Conservation (phyloP, 2,797 vertebrate genomes). For the Sebastes diaconus region DNA sequence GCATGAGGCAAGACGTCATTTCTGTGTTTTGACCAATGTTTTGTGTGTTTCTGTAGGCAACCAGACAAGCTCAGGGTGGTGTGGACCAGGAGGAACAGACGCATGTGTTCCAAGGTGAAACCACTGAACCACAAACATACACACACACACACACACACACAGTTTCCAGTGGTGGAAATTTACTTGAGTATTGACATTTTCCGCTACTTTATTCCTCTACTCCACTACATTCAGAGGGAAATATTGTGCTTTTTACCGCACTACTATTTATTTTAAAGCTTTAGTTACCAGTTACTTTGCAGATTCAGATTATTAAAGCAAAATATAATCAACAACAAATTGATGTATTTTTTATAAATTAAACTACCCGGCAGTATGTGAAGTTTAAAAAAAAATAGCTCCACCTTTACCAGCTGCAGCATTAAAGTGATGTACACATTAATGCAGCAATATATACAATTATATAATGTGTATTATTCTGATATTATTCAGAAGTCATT, state of each 20-base stretch:
- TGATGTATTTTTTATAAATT: neutral
- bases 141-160: neutral
- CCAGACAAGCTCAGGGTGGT: conserved; percentile 93
- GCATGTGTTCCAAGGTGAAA: conserved; percentile 91
- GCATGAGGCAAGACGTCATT: neutral
- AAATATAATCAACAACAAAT: neutral
- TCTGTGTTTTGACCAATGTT: conserved; percentile 39
- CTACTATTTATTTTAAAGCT: neutral
- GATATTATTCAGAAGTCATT: neutral
- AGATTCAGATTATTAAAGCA: neutral
- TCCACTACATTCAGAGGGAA: neutral
- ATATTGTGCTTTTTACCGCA: neutral
- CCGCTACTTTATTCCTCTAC: neutral
- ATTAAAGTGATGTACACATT: neutral
- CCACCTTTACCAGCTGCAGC: neutral
- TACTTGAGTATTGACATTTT: neutral
- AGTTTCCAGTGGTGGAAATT: neutral
- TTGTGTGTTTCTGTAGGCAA: conserved; percentile 82
- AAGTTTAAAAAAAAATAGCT: neutral
- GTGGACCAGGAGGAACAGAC: conserved; percentile 92
- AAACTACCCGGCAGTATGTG: neutral
- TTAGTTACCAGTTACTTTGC: neutral
- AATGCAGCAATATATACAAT: neutral
- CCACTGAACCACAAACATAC: neutral
- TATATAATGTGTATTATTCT: neutral